phyloP scores from a whole-genome alignment of 2,113 vertebrate species.

The Orientallactaga bullata region DNA sequence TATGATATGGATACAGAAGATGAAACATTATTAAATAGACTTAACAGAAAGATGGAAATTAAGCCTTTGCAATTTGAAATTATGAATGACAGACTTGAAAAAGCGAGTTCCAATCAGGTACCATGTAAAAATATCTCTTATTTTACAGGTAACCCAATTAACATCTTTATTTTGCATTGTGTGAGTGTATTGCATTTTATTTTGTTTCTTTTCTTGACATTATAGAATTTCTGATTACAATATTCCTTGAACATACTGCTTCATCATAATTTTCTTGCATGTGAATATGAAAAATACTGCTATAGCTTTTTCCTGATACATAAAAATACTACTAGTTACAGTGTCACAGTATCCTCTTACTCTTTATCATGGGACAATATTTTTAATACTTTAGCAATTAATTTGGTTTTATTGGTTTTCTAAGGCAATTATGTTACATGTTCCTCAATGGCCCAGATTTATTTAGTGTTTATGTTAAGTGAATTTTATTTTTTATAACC shows the following conservation, averaged over 20 bases:
- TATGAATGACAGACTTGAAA: constrained; percentile 96
- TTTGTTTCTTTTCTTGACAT: constrained; percentile 19
- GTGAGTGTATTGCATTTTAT: constrained; percentile 39
- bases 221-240: constrained; percentile 37
- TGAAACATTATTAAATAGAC: constrained; percentile 94
- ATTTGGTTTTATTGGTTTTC: constrained; percentile 28
- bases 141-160: constrained; percentile 40
- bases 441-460: constrained; percentile 40
- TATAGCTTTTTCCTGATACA: not conserved
- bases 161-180: constrained; percentile 36
- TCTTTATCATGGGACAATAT: not conserved
- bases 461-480: not conserved
- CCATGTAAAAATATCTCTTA: constrained; percentile 41
- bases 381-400: constrained; percentile 25
- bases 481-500: constrained; percentile 12
- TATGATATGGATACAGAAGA: constrained; percentile 98
- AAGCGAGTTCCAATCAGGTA: constrained; percentile 94
- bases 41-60: constrained; percentile 96
- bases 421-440: not conserved
- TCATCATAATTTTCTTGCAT: constrained; percentile 40
- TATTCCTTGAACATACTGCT: constrained; percentile 46
- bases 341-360: not conserved
- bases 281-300: constrained; percentile 5
- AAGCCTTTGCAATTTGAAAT: constrained; percentile 96
- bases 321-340: constrained; percentile 40